Percentiles rank a stretch among this genome's conserved stretches.
Conservation (phyloP, 2,888 invertebrate genomes). For the Limnephilus rhombicus region DNA sequence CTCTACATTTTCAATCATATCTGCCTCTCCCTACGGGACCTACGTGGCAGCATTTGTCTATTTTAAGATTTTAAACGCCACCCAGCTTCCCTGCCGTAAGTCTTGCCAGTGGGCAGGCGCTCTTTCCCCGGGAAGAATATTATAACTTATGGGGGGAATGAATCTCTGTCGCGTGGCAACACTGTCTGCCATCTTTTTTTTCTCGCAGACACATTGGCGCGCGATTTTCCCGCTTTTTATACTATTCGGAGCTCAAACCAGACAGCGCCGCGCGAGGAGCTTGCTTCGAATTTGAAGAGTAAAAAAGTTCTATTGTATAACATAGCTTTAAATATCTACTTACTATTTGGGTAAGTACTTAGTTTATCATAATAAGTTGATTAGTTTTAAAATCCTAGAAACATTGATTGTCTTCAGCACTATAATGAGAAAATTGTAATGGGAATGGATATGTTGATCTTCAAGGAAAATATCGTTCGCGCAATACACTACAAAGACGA, state of each 20-base stretch:
- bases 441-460: no score
- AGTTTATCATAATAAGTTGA: neutral
- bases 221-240: conserved; percentile 6
- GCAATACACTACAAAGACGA: no score
- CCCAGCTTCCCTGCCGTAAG: neutral
- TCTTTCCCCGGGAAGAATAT: neutral
- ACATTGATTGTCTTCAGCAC: neutral
- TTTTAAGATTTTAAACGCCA: conserved; percentile 12
- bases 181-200: conserved; percentile 44
- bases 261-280: neutral
- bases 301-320: neutral
- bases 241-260: neutral
- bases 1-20: neutral
- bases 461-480: no score
- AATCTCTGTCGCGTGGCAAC: conserved; percentile 43
- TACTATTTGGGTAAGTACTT: neutral
- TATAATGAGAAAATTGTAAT: neutral
- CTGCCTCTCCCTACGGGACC: neutral
- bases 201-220: neutral
- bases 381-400: neutral
- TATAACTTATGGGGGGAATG: conserved; percentile 20
- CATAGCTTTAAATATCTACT: neutral
- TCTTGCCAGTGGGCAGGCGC: neutral
- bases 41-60: neutral
- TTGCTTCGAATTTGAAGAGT: neutral